Evolutionary conservation across 2,888 invertebrate genomes (phyloP), one percentile per base, ranked within the genome.

Genomic region (Drosophila leonis): DNA sequence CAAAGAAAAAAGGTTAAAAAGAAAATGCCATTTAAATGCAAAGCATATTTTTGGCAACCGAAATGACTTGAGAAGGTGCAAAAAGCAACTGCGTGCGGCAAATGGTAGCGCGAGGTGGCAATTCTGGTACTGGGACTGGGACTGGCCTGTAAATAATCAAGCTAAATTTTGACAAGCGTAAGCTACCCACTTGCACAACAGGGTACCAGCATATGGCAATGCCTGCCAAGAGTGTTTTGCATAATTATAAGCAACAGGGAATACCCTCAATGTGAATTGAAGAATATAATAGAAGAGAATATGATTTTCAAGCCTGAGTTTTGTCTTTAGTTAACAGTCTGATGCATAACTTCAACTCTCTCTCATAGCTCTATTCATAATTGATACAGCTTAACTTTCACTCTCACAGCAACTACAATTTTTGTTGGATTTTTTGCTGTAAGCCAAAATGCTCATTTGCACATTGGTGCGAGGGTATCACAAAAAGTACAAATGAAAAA

Each of bases 11-110:
- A 77, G 71, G 70, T 69, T 65, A 54, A 80, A 80, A 77, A 73
- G 80, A 69, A 80, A 78, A 83, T 84, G 72, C 72, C 82, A 88
- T 88, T 83, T 82, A 86, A 88, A 86, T 88, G 88, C 83, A 84
- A 82, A 82, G 82, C 84, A 84, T 86, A 86, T 86, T 83, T 88
- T 76, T 73, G 59, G 54, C 64, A 74, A 48, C 37, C 65, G 33
- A 78, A 76, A 80, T 72, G 56, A 73, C 67, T 75, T 72, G 72
- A 80, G 72, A 76, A 72, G 74, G 69, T 64, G 71, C 51, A 61
- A 71, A 71, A 65, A 70, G 65, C 69, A 51, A 61, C 57, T 63
- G 70, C 65, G 70, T 60, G 59, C 15, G 42, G 46, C 60, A 71
- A 54, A 52, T 61, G 65, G 42, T 61, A 71, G 27, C 18, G 24